Base-by-base conservation (phyloP, 2,888 invertebrate genomes). In the Meteorus cinctellus region DNA sequence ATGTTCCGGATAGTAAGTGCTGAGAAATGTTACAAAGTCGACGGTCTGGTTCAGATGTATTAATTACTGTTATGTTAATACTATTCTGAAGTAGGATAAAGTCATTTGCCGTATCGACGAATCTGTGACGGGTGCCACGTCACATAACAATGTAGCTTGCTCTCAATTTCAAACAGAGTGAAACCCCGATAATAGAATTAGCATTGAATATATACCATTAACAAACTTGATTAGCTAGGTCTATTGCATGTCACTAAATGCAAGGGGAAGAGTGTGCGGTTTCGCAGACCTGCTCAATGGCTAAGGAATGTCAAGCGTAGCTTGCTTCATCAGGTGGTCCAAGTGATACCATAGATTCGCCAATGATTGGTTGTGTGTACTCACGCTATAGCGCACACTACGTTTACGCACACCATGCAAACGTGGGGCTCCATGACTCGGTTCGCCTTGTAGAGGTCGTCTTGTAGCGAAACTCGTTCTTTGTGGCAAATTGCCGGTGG, bases 381-480 rank as follows among this genome's bases (percentile, higher is more conserved):
- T 72, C 16, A 29, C 19, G 62, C 29, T 72, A 19, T 75, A 73
- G 66, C 70, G 69, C 76, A 69, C 65, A 74, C 76, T 69, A 60
- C 24, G 60, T 55, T 71, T 69, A 67, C 74, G 67, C 67, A 59
- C 74, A 76, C 48, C 80, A 80, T 82, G 83, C 83, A 83, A 83
- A 83, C 82, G 82, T 82, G 81, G 70, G 76, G 60, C 77, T 67
- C 78, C 77, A 75, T 75, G 68, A 74, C 77, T 78, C 75, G 66
- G 75, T 78, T 79, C 78, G 79, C 80, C 81, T 81, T 81, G 81
- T 83, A 83, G 86, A 86, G 86, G 86, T 85, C 86, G 85, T 82
- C 84, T 85, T 85, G 83, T 85, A 82, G 82, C 84, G 82, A 81
- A 87, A 87, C 87, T 84, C 82, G 87, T 87, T 87, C 84, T 82